phyloP scores from a whole-genome alignment of 2,113 vertebrate species.

The Tylochromis polylepis region DNA sequence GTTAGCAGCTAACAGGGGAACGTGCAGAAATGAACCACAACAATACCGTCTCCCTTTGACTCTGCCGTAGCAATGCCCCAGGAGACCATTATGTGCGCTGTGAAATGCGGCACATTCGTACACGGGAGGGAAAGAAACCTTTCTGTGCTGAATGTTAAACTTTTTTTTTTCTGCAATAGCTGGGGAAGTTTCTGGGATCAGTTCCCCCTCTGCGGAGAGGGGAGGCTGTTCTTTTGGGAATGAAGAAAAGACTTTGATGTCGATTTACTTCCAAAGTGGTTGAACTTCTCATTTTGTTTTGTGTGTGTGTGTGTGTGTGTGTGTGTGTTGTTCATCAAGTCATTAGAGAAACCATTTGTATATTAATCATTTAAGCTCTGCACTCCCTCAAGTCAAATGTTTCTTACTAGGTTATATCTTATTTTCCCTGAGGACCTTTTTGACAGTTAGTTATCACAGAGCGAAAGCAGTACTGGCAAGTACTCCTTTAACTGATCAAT shows the following conservation, averaged over 20 bases:
- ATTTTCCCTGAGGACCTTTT: neutral
- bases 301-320: neutral
- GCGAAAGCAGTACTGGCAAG: neutral
- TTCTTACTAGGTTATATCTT: neutral
- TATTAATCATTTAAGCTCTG: slow-evolving; percentile 26
- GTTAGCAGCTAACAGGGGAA: slow-evolving; percentile 33
- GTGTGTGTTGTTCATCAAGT: neutral
- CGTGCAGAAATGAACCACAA: slow-evolving; percentile 35
- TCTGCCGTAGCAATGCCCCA: slow-evolving; percentile 11
- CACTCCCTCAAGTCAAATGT: slow-evolving; percentile 3
- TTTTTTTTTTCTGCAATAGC: neutral
- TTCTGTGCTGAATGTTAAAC: neutral
- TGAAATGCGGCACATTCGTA: slow-evolving; percentile 42
- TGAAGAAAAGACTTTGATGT: slow-evolving; percentile 30
- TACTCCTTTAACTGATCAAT: neutral
- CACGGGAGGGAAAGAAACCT: neutral
- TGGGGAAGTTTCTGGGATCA: slow-evolving; percentile 6
- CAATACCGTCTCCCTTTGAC: neutral
- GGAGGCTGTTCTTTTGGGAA: slow-evolving; percentile 18
- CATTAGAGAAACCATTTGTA: slow-evolving; percentile 35
- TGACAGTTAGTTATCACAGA: slow-evolving; percentile 26
- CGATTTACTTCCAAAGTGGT: slow-evolving; percentile 12
- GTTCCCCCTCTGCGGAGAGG: neutral
- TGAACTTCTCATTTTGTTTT: slow-evolving; percentile 16
- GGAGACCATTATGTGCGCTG: slow-evolving; percentile 41